phyloP scores from a whole-genome alignment of 2,797 vertebrate genomes.

The Smutsia temminckii region DNA sequence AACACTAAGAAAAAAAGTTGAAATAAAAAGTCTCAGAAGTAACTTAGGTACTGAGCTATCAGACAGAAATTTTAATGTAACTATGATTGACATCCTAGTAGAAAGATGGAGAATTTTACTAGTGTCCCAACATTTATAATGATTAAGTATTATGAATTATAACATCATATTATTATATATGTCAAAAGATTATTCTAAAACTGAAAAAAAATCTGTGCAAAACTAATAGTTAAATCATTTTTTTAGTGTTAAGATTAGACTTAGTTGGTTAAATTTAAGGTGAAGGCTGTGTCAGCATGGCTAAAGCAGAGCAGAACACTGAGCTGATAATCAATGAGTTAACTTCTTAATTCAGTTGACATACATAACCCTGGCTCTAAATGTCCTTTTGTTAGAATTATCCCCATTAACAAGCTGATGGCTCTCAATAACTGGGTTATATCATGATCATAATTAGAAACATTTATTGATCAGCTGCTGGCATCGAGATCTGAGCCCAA shows the following conservation, averaged over 20 bases:
- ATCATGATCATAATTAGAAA: background rate
- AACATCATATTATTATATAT: background rate
- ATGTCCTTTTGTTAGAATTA: constrained; percentile 39
- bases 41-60: background rate
- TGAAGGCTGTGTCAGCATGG: background rate
- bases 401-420: background rate
- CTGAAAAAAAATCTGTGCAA: background rate
- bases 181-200: background rate
- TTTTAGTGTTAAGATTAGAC: background rate
- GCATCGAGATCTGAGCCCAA: constrained; percentile 3
- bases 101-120: background rate
- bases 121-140: too few species aligned
- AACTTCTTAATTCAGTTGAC: background rate
- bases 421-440: background rate
- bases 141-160: too few species aligned
- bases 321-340: background rate
- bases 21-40: background rate
- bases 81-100: background rate
- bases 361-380: background rate
- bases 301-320: background rate
- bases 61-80: background rate
- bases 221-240: background rate
- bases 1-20: background rate
- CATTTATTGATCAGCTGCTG: background rate
- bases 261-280: background rate